Conservation (phyloP, 2,113 vertebrate genomes). For the Condylura cristata region DNA sequence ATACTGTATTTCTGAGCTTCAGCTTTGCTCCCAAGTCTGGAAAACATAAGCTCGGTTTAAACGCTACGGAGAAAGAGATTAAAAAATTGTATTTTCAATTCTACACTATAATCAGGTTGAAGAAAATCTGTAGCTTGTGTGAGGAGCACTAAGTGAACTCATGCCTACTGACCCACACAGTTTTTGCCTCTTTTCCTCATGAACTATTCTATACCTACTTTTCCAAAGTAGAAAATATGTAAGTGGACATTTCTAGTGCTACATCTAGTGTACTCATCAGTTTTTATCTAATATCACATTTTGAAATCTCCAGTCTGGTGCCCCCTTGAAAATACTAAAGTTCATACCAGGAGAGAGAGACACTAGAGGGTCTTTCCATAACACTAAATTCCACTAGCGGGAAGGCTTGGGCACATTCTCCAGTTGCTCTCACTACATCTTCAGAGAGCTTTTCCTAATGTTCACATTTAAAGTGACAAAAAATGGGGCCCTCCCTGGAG, state of each 20-base stretch:
- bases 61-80: not conserved
- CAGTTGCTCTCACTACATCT: not conserved
- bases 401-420: not conserved
- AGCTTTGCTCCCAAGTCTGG: not conserved
- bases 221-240: not conserved
- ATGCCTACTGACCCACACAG: not conserved
- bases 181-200: not conserved
- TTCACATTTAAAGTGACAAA: not conserved
- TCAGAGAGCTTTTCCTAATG: not conserved
- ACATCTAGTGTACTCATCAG: not conserved
- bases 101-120: not conserved
- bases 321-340: not conserved
- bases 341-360: not conserved
- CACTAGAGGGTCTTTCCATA: not conserved
- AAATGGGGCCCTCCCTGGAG: too few relatives aligned
- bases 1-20: not conserved
- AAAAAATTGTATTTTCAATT: not conserved
- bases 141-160: not conserved
- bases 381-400: not conserved
- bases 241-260: not conserved
- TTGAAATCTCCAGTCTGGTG: not conserved
- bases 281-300: too few relatives aligned
- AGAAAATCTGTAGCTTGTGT: not conserved
- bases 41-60: not conserved
- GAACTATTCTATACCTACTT: not conserved